phyloP scores from a whole-genome alignment of 2,113 vertebrate genomes.

The Ochotona princeps region DNA sequence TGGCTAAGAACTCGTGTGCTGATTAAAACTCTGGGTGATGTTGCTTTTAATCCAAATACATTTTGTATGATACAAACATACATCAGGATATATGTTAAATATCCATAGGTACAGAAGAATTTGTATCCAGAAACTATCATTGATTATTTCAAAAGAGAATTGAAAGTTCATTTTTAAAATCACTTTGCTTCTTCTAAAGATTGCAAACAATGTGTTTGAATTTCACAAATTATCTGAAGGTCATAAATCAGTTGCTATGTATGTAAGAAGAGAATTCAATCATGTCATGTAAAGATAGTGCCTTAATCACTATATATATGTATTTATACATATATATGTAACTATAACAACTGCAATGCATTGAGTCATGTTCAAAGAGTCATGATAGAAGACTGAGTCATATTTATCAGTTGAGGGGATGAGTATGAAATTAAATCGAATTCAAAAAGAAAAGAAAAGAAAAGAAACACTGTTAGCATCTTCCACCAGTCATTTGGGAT shows the following conservation, averaged over 20 bases:
- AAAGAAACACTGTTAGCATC: neutral
- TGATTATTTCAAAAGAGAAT: constrained; percentile 11
- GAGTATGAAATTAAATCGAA: neutral
- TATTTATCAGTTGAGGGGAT: neutral
- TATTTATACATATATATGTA: too few relatives aligned
- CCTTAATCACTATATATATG: neutral
- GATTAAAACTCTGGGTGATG: neutral
- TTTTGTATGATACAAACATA: neutral
- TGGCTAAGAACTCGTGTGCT: neutral
- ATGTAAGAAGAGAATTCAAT: neutral
- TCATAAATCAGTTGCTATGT: neutral
- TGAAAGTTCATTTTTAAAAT: neutral
- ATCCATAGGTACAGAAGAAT: neutral
- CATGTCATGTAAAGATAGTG: neutral
- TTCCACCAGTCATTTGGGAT: neutral
- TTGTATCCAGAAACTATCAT: neutral
- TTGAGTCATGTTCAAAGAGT: neutral
- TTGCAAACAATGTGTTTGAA: neutral
- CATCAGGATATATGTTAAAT: neutral
- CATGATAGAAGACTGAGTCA: neutral
- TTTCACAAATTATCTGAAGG: neutral
- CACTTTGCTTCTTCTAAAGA: neutral
- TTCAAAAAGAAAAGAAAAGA: neutral
- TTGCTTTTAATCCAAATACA: neutral
- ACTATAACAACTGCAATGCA: too few relatives aligned